Conservation (phyloP, 2,113 vertebrate species). For the Aix galericulata region DNA sequence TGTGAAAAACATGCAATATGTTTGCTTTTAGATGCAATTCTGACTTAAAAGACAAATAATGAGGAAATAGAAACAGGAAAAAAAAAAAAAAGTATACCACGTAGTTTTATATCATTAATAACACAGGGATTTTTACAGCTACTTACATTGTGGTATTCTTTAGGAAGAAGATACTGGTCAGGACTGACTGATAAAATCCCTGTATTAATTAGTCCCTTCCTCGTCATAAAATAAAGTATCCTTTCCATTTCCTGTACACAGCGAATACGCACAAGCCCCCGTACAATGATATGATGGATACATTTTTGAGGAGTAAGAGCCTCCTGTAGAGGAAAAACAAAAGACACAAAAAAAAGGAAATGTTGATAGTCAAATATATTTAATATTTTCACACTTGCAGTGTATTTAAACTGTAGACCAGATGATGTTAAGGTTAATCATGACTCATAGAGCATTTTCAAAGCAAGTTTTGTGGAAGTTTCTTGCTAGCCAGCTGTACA, state of each 20-base stretch:
- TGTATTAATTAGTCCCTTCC: constrained; percentile 96
- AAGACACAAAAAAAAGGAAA: background rate
- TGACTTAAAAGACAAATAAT: background rate
- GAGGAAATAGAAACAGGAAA: background rate
- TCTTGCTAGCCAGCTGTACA: background rate
- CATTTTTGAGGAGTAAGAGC: constrained; percentile 90
- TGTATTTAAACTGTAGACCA: background rate
- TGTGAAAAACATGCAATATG: background rate
- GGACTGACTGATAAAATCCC: constrained; percentile 83
- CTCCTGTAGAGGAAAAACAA: constrained; percentile 78
- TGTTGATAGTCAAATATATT: background rate
- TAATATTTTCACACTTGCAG: background rate
- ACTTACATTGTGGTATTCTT: constrained; percentile 86
- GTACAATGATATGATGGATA: constrained; percentile 87
- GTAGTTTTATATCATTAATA: background rate
- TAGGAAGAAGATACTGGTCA: constrained; percentile 86
- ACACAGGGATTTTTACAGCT: background rate
- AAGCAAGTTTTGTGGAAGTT: background rate
- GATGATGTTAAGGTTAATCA: background rate
- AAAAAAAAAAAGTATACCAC: background rate
- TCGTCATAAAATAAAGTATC: constrained; percentile 94
- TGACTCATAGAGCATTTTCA: background rate
- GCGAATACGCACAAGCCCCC: constrained; percentile 92
- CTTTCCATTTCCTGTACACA: constrained; percentile 93
- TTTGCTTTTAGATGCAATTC: background rate